These are phyloP conservation scores for Periplaneta americana DNA, from an alignment of 1,140 invertebrate genomes.

Conservation along the genomic window DNA sequence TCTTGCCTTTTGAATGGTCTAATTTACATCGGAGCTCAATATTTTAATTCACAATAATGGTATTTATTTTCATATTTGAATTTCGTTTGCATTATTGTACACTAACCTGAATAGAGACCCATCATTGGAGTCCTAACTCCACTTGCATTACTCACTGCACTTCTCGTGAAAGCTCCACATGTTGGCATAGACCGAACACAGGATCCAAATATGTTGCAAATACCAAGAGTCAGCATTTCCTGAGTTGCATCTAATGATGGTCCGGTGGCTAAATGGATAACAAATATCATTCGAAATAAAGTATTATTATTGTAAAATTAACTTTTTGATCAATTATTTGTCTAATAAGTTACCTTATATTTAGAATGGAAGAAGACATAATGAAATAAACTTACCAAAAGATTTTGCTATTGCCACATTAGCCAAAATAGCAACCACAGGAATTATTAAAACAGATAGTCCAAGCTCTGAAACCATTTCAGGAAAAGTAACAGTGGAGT, in stretches of 20 bases:
- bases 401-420: slow-evolving; percentile 77
- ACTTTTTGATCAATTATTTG: not conserved
- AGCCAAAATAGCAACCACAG: slow-evolving; percentile 64
- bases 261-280: slow-evolving; percentile 38
- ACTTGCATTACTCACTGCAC: slow-evolving; percentile 69
- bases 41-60: no score
- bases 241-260: slow-evolving; percentile 53
- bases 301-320: no score
- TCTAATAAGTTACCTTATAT: not conserved
- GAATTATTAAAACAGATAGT: slow-evolving; percentile 60
- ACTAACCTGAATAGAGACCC: slow-evolving; percentile 55
- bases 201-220: slow-evolving; percentile 65
- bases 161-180: slow-evolving; percentile 64
- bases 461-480: slow-evolving; percentile 58
- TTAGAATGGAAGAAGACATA: no score
- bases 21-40: no score
- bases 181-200: slow-evolving; percentile 68
- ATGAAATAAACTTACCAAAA: slow-evolving; percentile 64
- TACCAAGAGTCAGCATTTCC: slow-evolving; percentile 60
- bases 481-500: slow-evolving; percentile 47
- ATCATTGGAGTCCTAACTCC: slow-evolving; percentile 67
- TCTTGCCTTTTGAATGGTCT: no score
- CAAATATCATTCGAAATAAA: no score
- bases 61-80: no score
- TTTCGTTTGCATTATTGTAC: no score